Base-by-base conservation (phyloP, 2,113 vertebrate genomes). In the Tringa solitaria region DNA sequence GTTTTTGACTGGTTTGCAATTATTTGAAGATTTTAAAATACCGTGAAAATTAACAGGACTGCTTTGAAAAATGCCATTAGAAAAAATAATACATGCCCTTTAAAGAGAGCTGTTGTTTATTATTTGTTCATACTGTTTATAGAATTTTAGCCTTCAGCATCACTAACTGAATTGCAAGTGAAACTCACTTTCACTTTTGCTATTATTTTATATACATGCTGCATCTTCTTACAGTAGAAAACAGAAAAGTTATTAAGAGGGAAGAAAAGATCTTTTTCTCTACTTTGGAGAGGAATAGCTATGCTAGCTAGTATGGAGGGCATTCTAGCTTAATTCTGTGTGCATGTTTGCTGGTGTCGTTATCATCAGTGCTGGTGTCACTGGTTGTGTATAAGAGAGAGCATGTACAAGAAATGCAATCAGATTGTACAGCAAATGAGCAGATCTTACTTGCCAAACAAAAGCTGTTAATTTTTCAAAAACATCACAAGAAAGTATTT, bases 101-200 rank as follows among this genome's bases (percentile, higher is more conserved):
- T 96, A 87, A 79, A 93, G 74, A 91, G 90, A 67, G 48, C 61
- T 93, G 26, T 59, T 93, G 48, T 88, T 95, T 97, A 89, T 86
- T 95, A 63, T 95, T 93, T 94, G 63, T 91, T 93, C 65, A 69
- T 74, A 50, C 41, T 89, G 57, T 87, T 96, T 73, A 30, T 84
- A 39, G 93, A n/a, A 95, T 95, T 97, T 97, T 91, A 97, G 87
- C 90, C 78, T 97, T 97, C 75, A 90, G 86, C 83, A 81, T 73
- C 91, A 50, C 61, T 88, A 80, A 93, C 43, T 79, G 84, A 95
- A 83, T 95, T 83, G 72, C 59, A 97, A 53, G 77, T 94, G 82
- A 95, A 94, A 46, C 60, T 90, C 53, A 50, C 51, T 84, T 92
- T 94, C 70, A 67, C 75, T 95, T 96, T 74, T 81, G 61, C 73